Base-by-base conservation (phyloP, 2,113 vertebrate species). In the Tragelaphus strepsiceros region DNA sequence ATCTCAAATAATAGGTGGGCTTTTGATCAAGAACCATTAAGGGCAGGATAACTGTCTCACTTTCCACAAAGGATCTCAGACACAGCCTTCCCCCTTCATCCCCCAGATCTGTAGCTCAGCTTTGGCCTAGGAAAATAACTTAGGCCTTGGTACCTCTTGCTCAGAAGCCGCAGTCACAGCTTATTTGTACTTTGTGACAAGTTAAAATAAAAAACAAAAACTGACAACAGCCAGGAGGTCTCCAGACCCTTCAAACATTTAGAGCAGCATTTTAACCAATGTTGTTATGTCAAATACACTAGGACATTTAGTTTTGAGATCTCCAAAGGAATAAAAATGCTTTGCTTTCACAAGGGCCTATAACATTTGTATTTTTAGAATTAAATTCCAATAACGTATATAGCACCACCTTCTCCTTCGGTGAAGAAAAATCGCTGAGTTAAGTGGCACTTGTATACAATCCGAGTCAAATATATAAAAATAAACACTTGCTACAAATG, bases 401-500 rank as follows among this genome's bases (percentile, higher is more conserved):
- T 88, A 35, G 26, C n/a, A 71, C 49, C 35, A n/a, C 32, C 32
- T 93, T 90, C 82, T 89, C n/a, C 67, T 67, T 49, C 62, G 35
- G 13, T 84, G 28, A 92, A 32, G 28, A 51, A 88, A 98, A 91
- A 32, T 58, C 43, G 64, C 46, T 80, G 62, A 64, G 62, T 16
- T 67, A 81, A 39, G 39, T 93, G 67, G n/a, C n/a, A 59, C 32
- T 80, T 93, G 39, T 11, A n/a, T 51, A 8, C 17, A 94, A 43
- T 86, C 71, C n/a, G 14, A 95, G 30, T 62, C 78, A 77, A 88
- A 61, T 64, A 95, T 54, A 87, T 88, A 84, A 93, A 93, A 92
- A 95, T 71, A 96, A 62, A 19, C 58, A 35, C 30, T 78, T 77
- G 22, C 49, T 77, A 13, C 39, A 58, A 62, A 90, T 87, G 87